Conservation (phyloP, 2,888 invertebrate genomes). For the Lutraria lutraria region DNA sequence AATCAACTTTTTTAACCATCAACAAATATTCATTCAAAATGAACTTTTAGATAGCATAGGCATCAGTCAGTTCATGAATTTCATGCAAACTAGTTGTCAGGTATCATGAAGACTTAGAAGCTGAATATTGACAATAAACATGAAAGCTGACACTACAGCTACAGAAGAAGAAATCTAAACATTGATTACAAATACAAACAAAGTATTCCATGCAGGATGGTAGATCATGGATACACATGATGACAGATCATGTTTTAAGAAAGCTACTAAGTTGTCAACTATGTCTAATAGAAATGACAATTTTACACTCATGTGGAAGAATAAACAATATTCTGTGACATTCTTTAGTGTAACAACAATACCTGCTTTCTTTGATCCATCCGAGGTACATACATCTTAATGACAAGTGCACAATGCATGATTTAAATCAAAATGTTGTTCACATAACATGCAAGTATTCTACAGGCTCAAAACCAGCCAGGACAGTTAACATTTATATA, state of each 20-base stretch:
- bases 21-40: too few relatives aligned
- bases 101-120: too few relatives aligned
- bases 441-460: too few relatives aligned
- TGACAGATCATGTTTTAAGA: background rate
- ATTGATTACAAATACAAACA: background rate
- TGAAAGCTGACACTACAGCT: too few relatives aligned
- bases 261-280: background rate
- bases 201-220: background rate
- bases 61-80: too few relatives aligned
- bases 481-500: too few relatives aligned
- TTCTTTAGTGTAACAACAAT: background rate
- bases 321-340: constrained; percentile 2
- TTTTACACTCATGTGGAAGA: background rate
- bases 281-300: background rate
- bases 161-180: background rate
- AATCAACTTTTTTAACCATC: too few relatives aligned
- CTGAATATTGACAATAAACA: too few relatives aligned
- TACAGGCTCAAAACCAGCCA: too few relatives aligned
- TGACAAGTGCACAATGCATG: background rate
- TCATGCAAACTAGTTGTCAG: too few relatives aligned
- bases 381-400: background rate
- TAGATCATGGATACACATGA: background rate
- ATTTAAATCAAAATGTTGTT: background rate
- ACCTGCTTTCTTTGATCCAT: background rate
- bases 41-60: too few relatives aligned